phyloP scores from a whole-genome alignment of 2,888 invertebrate species.

The Sinotaia quadrata region DNA sequence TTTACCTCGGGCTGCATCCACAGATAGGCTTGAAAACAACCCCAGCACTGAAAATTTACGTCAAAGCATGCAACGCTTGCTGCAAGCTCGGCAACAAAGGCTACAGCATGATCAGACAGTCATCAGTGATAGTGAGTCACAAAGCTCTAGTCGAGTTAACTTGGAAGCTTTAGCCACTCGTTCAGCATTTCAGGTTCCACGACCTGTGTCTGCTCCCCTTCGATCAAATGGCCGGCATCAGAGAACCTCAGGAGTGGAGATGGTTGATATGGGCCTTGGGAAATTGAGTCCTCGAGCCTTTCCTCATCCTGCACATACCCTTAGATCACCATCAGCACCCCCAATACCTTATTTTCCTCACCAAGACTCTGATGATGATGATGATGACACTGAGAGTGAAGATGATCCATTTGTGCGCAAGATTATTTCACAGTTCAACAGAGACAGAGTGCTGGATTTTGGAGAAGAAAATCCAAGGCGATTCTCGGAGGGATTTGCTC shows the following conservation, averaged over 20 bases:
- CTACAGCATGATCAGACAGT: slow-evolving; percentile 40
- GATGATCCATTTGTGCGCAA: slow-evolving; percentile 42
- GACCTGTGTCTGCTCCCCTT: slow-evolving; percentile 57
- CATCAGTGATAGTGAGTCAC: slow-evolving; percentile 61
- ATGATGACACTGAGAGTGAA: slow-evolving; percentile 47
- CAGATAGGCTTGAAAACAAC: slow-evolving; percentile 60
- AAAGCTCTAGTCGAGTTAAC: slow-evolving; percentile 24
- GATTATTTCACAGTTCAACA: slow-evolving; percentile 40
- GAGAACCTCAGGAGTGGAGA: slow-evolving; percentile 27
- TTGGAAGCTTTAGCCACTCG: slow-evolving; percentile 5
- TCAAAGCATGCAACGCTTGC: slow-evolving; percentile 66
- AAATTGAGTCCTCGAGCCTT: slow-evolving; percentile 63
- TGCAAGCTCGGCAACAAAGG: slow-evolving; percentile 54
- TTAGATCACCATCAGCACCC: slow-evolving; percentile 62
- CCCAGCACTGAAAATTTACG: slow-evolving; percentile 67
- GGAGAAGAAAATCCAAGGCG: slow-evolving; percentile 44
- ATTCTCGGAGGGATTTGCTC: slow-evolving; percentile 47
- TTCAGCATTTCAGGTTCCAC: slow-evolving; percentile 38
- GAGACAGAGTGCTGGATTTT: slow-evolving; percentile 39
- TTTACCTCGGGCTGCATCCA: slow-evolving; percentile 31
- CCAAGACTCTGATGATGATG: slow-evolving; percentile 46
- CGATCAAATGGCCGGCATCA: slow-evolving; percentile 27
- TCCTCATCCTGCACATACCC: slow-evolving; percentile 37
- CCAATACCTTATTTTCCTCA: slow-evolving; percentile 52
- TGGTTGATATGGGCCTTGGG: slow-evolving; percentile 48